These are phyloP conservation scores for Rhadinocentrus ornatus DNA, from an alignment of 2,797 vertebrate genomes.

Conservation along the genomic window DNA sequence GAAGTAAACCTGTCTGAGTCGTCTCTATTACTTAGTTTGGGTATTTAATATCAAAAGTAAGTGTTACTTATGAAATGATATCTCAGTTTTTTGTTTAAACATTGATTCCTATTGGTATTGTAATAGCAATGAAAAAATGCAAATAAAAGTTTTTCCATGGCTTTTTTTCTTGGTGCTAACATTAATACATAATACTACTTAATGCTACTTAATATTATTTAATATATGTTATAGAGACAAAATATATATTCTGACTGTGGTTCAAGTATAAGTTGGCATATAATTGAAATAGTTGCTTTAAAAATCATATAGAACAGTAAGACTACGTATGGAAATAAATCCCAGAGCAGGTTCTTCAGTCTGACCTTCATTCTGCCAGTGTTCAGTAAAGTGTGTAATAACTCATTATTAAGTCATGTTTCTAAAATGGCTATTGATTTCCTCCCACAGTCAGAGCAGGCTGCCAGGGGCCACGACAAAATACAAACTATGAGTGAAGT, in stretches of 20 bases:
- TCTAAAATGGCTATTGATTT: slow-evolving; percentile 72
- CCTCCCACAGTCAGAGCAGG: slow-evolving; percentile 22
- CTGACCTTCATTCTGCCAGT: slow-evolving; percentile 41
- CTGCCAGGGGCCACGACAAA: slow-evolving; percentile 24
- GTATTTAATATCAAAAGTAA: too few species aligned
- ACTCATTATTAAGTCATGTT: slow-evolving; percentile 72
- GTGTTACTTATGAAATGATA: too few species aligned
- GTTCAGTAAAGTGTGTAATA: slow-evolving; percentile 50
- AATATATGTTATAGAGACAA: too few species aligned
- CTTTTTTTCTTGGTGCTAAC: too few species aligned
- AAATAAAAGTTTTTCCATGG: too few species aligned
- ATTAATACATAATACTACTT: too few species aligned
- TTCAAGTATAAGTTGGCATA: neutral
- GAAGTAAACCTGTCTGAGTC: too few species aligned
- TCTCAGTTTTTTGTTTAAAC: too few species aligned
- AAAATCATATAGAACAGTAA: neutral
- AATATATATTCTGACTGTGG: neutral
- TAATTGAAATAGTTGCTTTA: neutral
- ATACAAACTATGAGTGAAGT: slow-evolving; percentile 41
- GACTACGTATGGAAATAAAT: slow-evolving; percentile 17
- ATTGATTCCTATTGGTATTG: too few species aligned
- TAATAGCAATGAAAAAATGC: too few species aligned
- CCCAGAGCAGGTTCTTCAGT: slow-evolving; percentile 2
- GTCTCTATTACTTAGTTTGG: too few species aligned
- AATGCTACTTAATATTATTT: too few species aligned